phyloP scores from a whole-genome alignment of 2,113 vertebrate species.

The Colossoma macropomum region DNA sequence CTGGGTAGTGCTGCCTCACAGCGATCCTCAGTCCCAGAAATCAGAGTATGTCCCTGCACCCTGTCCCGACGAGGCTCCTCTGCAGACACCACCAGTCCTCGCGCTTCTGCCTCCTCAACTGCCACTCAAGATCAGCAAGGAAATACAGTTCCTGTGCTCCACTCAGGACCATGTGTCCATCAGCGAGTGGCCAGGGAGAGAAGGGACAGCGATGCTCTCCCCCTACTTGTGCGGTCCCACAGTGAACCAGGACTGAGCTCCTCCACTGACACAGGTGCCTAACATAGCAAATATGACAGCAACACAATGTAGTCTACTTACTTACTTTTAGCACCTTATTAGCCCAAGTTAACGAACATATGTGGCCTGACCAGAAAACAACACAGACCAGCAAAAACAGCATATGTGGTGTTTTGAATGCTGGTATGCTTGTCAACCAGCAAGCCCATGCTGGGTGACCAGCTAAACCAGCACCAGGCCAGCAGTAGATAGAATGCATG shows the following conservation, averaged over 20 bases:
- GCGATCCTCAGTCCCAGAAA: constrained; percentile 80
- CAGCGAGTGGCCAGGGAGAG: constrained; percentile 71
- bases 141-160: constrained; percentile 3
- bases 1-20: constrained; percentile 68
- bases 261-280: constrained; percentile 72
- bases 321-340: too few species aligned
- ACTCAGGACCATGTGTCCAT: constrained; percentile 65
- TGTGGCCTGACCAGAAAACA: too few species aligned
- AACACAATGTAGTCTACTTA: too few species aligned
- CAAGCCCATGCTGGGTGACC: too few species aligned
- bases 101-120: constrained; percentile 20
- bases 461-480: too few species aligned
- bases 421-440: too few species aligned
- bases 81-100: constrained; percentile 17
- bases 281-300: neutral
- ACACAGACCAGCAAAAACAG: too few species aligned
- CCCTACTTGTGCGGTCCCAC: constrained; percentile 82
- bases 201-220: constrained; percentile 62
- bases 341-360: too few species aligned
- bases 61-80: constrained; percentile 57
- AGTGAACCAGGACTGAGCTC: constrained; percentile 88
- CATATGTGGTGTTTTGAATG: too few species aligned
- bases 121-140: constrained; percentile 39
- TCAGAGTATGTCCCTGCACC: constrained; percentile 75
- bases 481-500: too few species aligned